Base-by-base conservation (phyloP, 1,140 invertebrate genomes). In the Pissodes strobi region DNA sequence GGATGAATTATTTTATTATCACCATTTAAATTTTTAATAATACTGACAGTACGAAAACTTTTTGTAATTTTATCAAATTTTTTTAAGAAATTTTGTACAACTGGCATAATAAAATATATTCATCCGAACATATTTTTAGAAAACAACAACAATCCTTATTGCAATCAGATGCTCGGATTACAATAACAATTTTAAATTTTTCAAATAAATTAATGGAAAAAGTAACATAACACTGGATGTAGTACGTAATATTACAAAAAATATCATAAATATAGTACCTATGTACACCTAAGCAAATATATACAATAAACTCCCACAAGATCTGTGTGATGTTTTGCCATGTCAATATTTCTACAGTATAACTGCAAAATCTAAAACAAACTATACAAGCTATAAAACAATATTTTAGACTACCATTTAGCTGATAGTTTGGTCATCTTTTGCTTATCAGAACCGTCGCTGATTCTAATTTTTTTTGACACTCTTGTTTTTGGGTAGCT, bases 11-110 rank as follows among this genome's bases (percentile, higher is more conserved):
- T 25, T 43, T 38, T 18, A 52, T 51, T 41, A 52, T 18, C 34
- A 30, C 60, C 49, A 22, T 52, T 15, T 52, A 52, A 52, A 30
- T 6, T 48, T 58, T 68, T 66, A 61, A 53, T 76, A 76, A 76
- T 75, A 75, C 73, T 76, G 72, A 74, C 71, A 53, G 65, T 61
- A 55, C 67, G 49, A 53, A 70, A 65, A 25, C 30, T 30, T 56
- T 64, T 63, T 68, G 63, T 72, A 68, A 61, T 68, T 58, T 59
- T 57, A 64, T 64, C 45, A 4, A 71, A 56, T 68, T 71, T 70
- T 71, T 49, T 69, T 72, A 72, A 43, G 69, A 73, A 75, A 73
- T 72, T 74, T 73, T 75, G 71, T 74, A 74, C 72, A 71, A 67
- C 37, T 65, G 30, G 27, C 49, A 39, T 57, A 57, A 53, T 63